A percentile compares a stretch with the other conserved stretches of the same genome.
Conservation (phyloP, 2,888 invertebrate genomes). For the Lomographa bimaculata region DNA sequence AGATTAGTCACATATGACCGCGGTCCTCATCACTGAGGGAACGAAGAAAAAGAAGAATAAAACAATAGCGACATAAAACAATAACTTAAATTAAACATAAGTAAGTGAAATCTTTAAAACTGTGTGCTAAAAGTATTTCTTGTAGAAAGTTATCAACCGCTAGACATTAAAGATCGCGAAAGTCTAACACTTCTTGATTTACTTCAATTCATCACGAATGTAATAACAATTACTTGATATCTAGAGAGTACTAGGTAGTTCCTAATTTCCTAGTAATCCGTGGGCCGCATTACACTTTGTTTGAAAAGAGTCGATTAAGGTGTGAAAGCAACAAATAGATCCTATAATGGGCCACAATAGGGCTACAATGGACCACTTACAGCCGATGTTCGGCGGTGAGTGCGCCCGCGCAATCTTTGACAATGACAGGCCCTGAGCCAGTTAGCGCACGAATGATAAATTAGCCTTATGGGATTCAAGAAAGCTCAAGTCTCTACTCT, state of each 20-base stretch:
- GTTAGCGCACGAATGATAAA: constrained; percentile 1
- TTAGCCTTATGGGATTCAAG: neutral
- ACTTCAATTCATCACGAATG: neutral
- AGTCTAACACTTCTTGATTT: neutral
- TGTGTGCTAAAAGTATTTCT: no score
- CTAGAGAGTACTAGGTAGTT: no score
- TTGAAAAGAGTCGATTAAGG: constrained; percentile 2
- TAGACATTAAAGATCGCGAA: neutral
- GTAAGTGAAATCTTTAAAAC: no score
- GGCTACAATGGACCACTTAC: constrained; percentile 3
- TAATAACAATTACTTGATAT: neutral
- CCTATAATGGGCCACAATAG: constrained; percentile 1
- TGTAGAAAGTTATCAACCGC: neutral
- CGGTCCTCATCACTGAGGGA: no score
- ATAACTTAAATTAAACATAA: no score
- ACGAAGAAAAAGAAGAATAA: no score
- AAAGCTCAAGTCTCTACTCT: no score
- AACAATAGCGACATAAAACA: no score
- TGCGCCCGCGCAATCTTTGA: constrained; percentile 12
- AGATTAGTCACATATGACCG: no score
- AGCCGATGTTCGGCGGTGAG: constrained; percentile 1
- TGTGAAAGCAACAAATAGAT: constrained; percentile 1
- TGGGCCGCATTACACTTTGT: constrained; percentile 3
- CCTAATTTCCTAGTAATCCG: no score
- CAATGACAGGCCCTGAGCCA: constrained; percentile 10